Evolutionary conservation across 2,797 vertebrate genomes (phyloP).

Genomic region (Sebastes matsubarae): DNA sequence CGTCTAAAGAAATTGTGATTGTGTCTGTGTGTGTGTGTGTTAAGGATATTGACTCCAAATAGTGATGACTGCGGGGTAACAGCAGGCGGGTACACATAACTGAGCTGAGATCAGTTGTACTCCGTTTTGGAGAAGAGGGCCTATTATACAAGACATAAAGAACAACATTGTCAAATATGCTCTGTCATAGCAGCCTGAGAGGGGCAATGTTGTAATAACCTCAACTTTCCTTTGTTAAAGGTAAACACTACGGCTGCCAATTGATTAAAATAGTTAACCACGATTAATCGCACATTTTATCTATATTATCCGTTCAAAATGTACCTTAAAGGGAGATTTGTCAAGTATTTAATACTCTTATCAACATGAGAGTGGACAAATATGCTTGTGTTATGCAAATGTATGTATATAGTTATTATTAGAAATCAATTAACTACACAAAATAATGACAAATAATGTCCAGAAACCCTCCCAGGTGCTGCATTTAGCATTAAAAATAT

Average conservation of each 20-base stretch:
- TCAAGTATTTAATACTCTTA: too few species aligned
- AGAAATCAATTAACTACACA: too few species aligned
- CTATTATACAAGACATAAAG: not conserved
- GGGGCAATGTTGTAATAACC: not conserved
- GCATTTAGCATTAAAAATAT: too few species aligned
- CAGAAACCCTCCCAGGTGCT: too few species aligned
- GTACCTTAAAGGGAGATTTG: too few species aligned
- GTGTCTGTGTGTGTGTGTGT: not conserved
- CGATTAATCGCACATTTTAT: too few species aligned
- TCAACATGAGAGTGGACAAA: too few species aligned
- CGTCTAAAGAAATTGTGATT: not conserved
- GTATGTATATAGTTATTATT: too few species aligned
- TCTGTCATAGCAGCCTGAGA: not conserved
- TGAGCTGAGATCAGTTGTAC: not conserved
- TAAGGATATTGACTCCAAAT: constrained; percentile 10
- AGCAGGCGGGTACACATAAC: not conserved
- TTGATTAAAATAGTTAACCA: not conserved
- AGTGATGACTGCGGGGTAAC: not conserved
- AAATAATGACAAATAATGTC: too few species aligned
- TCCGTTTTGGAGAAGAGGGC: not conserved
- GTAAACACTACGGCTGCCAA: accelerated
- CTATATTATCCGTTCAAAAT: too few species aligned
- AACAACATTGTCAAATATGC: not conserved
- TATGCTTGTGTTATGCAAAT: too few species aligned
- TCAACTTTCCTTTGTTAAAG: not conserved